phyloP scores from a whole-genome alignment of 2,888 invertebrate species.

The Dorcus parallelipipedus region DNA sequence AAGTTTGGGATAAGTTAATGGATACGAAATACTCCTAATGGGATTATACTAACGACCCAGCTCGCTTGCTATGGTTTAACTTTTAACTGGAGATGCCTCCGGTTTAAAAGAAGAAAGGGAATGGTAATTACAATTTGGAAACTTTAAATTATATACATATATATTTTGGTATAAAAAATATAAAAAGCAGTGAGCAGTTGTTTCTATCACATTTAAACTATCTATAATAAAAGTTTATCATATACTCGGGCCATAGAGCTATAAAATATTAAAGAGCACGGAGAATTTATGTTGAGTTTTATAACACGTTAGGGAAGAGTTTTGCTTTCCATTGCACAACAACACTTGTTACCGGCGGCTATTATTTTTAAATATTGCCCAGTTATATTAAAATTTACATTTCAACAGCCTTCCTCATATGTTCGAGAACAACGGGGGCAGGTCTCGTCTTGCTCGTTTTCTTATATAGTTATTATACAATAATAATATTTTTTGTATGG shows the following conservation, averaged over 20 bases:
- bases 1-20: constrained; percentile 11
- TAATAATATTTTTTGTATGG: too few relatives aligned
- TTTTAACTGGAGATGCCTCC: too few relatives aligned
- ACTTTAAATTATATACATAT: too few relatives aligned
- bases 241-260: background rate
- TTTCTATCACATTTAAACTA: background rate
- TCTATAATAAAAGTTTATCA: background rate
- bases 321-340: constrained; percentile 32
- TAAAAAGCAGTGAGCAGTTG: background rate
- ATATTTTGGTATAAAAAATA: background rate
- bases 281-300: constrained; percentile 29
- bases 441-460: too few relatives aligned
- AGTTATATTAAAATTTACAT: constrained; percentile 34
- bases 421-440: too few relatives aligned
- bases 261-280: constrained; percentile 26
- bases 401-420: constrained; percentile 18
- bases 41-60: constrained; percentile 9
- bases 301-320: constrained; percentile 29
- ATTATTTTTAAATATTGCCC: constrained; percentile 32
- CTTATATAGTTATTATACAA: too few relatives aligned
- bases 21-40: constrained; percentile 12
- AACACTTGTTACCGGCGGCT: constrained; percentile 32
- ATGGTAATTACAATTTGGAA: too few relatives aligned
- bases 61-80: too few relatives aligned
- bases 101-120: too few relatives aligned